Evolutionary conservation across 2,888 invertebrate genomes (phyloP).

Genomic region (Deilephila porcellus): DNA sequence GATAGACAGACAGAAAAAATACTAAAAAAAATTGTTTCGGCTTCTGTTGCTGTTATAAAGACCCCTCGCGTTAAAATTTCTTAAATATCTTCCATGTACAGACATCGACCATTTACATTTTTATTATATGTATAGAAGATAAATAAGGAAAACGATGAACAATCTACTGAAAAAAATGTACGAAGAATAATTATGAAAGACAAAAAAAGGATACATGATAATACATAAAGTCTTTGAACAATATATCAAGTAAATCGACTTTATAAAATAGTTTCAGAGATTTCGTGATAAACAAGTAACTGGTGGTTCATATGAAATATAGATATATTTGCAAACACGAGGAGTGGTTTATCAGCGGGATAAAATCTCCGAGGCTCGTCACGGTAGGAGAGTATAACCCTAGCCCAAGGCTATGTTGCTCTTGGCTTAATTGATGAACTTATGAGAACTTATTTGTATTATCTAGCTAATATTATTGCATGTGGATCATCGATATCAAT

Average conservation of each 20-base stretch:
- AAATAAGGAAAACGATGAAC: no score
- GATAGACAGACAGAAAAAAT: no score
- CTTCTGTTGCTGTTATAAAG: no score
- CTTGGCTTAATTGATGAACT: background rate
- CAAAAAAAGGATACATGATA: background rate
- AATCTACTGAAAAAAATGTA: no score
- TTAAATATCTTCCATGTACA: no score
- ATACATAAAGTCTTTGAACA: no score
- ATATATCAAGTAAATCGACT: background rate
- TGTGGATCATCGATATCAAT: no score
- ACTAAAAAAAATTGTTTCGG: no score
- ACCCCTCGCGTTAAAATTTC: no score
- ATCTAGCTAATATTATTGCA: no score
- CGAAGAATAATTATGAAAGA: background rate
- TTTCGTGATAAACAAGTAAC: background rate
- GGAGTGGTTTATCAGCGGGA: slow-evolving; percentile 53
- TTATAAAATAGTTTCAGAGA: background rate
- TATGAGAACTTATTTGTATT: background rate
- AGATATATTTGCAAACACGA: slow-evolving; percentile 48
- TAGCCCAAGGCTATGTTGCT: slow-evolving; percentile 7
- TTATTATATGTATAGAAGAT: no score
- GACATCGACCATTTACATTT: no score
- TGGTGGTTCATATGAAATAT: slow-evolving; percentile 30
- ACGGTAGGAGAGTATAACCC: slow-evolving; percentile 48
- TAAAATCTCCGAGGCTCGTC: slow-evolving; percentile 59